These are phyloP conservation scores for Drosophila paramelanica DNA, from an alignment of 2,888 invertebrate species.

Conservation along the genomic window DNA sequence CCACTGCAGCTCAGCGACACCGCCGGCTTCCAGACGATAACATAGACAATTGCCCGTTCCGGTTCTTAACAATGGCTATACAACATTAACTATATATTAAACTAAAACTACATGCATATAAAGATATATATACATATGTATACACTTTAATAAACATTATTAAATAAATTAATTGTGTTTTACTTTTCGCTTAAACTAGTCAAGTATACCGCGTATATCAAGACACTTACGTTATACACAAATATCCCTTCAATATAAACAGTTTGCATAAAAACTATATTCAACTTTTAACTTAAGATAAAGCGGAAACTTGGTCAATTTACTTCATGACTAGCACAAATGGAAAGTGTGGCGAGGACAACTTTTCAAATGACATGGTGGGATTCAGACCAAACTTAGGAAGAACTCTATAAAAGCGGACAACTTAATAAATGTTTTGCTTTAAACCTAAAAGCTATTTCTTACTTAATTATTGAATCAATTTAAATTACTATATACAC, in stretches of 20 bases:
- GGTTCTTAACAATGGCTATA: conserved; percentile 29
- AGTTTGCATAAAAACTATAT: not conserved
- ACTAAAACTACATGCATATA: conserved; percentile 17
- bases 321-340: conserved; percentile 62
- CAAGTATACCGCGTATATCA: conserved; percentile 26
- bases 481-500: conserved; percentile 19
- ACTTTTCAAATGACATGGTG: conserved; percentile 66
- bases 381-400: conserved; percentile 38
- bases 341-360: conserved; percentile 43
- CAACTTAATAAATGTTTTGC: conserved; percentile 3
- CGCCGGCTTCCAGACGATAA: conserved; percentile 52
- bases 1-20: conserved; percentile 51
- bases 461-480: conserved; percentile 2
- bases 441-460: conserved; percentile 18
- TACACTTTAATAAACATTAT: conserved; percentile 57
- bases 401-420: conserved; percentile 14
- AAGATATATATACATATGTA: conserved; percentile 9
- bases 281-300: not conserved
- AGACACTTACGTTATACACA: conserved; percentile 4
- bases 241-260: conserved; percentile 21
- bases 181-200: conserved; percentile 14
- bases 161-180: conserved; percentile 57
- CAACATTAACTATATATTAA: conserved; percentile 39
- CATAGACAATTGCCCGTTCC: conserved; percentile 11
- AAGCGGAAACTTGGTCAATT: conserved; percentile 27